Evolutionary conservation across 2,888 invertebrate species (phyloP).

Genomic region (Ditula angustiorana): DNA sequence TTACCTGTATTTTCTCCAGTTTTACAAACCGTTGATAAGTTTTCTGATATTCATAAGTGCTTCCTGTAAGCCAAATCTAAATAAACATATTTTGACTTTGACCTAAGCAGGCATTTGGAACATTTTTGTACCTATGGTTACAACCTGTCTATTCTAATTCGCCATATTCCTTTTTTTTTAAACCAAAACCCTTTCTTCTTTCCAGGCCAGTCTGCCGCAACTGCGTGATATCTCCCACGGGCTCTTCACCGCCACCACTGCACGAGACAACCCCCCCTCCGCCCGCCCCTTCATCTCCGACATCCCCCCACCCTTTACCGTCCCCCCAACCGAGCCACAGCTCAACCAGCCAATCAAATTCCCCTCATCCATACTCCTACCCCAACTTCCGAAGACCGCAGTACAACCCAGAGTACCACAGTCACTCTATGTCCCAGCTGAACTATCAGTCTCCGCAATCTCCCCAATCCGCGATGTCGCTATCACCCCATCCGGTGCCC

Average conservation of each 20-base stretch:
- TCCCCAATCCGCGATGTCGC: conserved; percentile 77
- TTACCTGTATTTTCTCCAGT: no score
- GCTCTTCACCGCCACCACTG: conserved; percentile 75
- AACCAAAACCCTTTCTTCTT: conserved; percentile 47
- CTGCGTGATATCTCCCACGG: conserved; percentile 88
- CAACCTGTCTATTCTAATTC: no score
- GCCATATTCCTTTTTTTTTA: no score
- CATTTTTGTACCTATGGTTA: no score
- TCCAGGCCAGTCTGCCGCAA: conserved; percentile 93
- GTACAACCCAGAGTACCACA: conserved; percentile 66
- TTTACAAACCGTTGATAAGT: no score
- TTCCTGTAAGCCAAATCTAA: neutral
- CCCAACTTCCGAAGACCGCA: conserved; percentile 67
- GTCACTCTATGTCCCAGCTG: conserved; percentile 68
- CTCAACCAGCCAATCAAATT: conserved; percentile 73
- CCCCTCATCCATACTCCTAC: conserved; percentile 75
- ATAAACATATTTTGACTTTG: no score
- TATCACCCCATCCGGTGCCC: conserved; percentile 76
- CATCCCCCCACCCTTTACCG: conserved; percentile 62
- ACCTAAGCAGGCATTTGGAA: no score
- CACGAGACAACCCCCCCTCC: conserved; percentile 71
- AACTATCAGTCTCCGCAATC: conserved; percentile 72
- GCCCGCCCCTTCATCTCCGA: conserved; percentile 66
- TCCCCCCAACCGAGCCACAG: conserved; percentile 78
- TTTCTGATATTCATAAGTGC: neutral